Evolutionary conservation across 2,113 vertebrate species (phyloP).

Genomic region (Dipodomys spectabilis): DNA sequence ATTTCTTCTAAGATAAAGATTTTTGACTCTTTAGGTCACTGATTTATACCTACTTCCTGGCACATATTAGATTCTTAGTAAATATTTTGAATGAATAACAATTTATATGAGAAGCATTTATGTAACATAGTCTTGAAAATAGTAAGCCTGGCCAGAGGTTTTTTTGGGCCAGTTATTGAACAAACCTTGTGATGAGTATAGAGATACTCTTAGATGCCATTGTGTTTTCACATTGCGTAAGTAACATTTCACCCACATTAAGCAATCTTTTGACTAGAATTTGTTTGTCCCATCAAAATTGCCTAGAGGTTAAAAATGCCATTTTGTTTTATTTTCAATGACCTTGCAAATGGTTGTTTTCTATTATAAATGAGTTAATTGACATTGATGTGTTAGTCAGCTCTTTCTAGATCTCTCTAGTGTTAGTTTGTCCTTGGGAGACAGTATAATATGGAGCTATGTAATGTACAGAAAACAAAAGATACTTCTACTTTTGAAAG

Average conservation of each 20-base stretch:
- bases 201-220: neutral
- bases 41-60: neutral
- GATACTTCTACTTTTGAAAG: neutral
- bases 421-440: neutral
- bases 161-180: neutral
- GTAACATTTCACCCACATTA: neutral
- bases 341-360: neutral
- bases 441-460: neutral
- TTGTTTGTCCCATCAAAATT: neutral
- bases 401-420: neutral
- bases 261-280: neutral
- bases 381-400: neutral
- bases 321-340: neutral
- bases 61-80: neutral
- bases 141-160: neutral
- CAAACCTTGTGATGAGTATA: neutral
- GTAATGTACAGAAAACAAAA: neutral
- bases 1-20: neutral
- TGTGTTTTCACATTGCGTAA: neutral
- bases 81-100: conserved; percentile 46
- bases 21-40: neutral
- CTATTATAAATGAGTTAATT: neutral
- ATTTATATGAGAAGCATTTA: neutral
- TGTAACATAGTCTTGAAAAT: neutral
- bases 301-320: neutral